Base-by-base conservation (phyloP, 2,888 invertebrate species). In the Leptinotarsa haldemani region DNA sequence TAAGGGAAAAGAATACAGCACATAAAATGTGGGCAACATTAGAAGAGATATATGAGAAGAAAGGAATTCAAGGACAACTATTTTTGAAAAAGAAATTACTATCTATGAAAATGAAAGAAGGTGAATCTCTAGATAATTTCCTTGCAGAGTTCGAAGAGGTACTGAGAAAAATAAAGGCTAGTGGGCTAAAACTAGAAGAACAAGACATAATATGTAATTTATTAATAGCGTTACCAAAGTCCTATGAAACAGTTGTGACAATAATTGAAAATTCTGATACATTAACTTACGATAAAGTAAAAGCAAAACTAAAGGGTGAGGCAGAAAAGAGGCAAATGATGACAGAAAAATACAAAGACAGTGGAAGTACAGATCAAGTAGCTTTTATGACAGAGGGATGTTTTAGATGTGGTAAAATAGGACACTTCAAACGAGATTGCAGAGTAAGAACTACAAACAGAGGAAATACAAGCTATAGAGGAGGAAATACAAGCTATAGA, bases 181-280 rank as follows among this genome's bases (percentile, higher is more conserved):
- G 70, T 25, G 76, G 75, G 22, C 65, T 58, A 16, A 66, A 68
- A 22, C 16, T 77, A 48, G 63, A 73, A 40, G 79, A 79, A 13
- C 47, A 73, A n/a, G 72, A 76, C 40, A 46, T 70, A 47, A 72
- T 75, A n/a, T 79, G 76, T 52, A 79, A 76, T 66, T 61, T 79
- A 16, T 64, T 79, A 66, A 65, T 78, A 47, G 56, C 66, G 15
- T 56, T 78, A 47, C 79, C 77, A 56, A 75, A 74, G 50, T 73
- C 78, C 2, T 79, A 74, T 74, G 78, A 79, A 64, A 79, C 76
- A 18, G 71, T 79, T 7, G 74, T 76, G 4, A 70, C 78, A 16
- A 71, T 78, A 13, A 73, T 78, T 30, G 79, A 77, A 75, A 79
- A 78, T 70, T 65, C 74, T 65, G 56, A 52, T 46, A 22, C 58